Evolutionary conservation across 53 echinoderm and acorn worm genomes (phyloP), one percentile per base, ranked within the genome.

Genomic region (Apostichopus leukothele): DNA sequence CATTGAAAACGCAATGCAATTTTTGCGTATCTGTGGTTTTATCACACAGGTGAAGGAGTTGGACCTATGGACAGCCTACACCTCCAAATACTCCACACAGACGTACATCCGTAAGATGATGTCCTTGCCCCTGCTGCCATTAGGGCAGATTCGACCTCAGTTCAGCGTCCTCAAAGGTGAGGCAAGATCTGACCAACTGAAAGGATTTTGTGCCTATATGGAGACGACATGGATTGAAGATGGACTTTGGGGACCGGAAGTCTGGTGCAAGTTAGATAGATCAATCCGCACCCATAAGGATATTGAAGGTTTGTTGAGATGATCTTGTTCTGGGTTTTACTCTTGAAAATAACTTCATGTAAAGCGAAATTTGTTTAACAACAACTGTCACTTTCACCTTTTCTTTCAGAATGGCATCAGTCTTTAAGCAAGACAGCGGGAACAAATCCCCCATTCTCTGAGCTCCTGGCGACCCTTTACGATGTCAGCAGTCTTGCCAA

Each of bases 201-300:
- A 78, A 7, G 68, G 67, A 88, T 76, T 91, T n/a, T 83, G 83
- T 55, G 11, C n/a, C 80, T 90, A 92, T 74, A 68, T 90, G 14
- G 13, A 51, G 1, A 77, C 77, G 10, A 63, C 63, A 63, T 92
- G 90, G 90, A 78, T 92, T 4, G 66, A 53, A 19, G n/a, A 16
- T 7, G 27, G 59, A 6, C n/a, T 87, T 51, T 81, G 87, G 89
- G 54, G 86, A 10, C 90, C 87, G 0, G 12, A 54, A 0, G 22
- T 79, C 18, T 92, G 89, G 89, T 89, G 75, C 6, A 39, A 3
- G 51, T 89, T 66, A 54, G 13, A 20, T 12, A 12, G 73, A 51
- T 19, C 25, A 19, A 53, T 92, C 25, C 6, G 89, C 19, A 79
- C 79, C 1, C 18, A 76, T 19, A 86, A 73, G 1, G 89, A 91